Evolutionary conservation across 2,113 vertebrate genomes (phyloP).

Genomic region (Gymnobelideus leadbeateri): DNA sequence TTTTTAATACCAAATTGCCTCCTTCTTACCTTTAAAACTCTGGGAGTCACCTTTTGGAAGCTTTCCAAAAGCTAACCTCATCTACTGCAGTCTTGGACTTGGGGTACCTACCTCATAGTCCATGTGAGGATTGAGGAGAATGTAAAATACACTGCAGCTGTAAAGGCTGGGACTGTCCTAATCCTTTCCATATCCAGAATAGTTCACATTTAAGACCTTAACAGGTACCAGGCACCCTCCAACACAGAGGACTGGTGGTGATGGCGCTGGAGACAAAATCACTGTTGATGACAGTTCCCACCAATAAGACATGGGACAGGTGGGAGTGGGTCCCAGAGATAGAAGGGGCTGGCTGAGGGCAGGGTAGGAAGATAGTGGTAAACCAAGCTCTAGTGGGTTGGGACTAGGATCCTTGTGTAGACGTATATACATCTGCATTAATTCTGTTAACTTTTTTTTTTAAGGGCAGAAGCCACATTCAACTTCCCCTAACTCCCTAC

Average conservation of each 20-base stretch:
- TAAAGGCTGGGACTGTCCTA: background rate
- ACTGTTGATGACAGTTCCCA: too few species aligned
- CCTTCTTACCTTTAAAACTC: background rate
- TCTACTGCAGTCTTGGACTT: background rate
- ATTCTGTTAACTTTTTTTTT: constrained; percentile 32
- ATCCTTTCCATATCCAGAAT: too few species aligned
- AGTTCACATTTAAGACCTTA: background rate
- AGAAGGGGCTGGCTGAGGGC: too few species aligned
- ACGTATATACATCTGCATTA: background rate
- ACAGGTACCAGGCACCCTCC: background rate
- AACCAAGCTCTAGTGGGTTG: background rate
- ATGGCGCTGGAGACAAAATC: too few species aligned
- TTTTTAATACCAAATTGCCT: background rate
- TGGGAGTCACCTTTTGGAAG: too few species aligned
- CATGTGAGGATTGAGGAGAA: too few species aligned
- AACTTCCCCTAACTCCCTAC: constrained; percentile 46
- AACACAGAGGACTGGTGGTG: too few species aligned
- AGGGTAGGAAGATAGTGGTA: too few species aligned
- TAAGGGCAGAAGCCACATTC: constrained; percentile 26
- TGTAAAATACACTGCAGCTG: background rate
- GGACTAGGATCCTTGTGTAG: background rate
- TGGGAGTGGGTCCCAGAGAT: too few species aligned
- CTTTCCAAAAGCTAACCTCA: background rate
- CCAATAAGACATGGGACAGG: too few species aligned
- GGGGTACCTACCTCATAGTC: too few species aligned